A percentile compares a stretch with the other conserved stretches of the same genome.
Evolutionary conservation across 2,888 invertebrate species (phyloP).

Genomic region (Megamerina dolium): DNA sequence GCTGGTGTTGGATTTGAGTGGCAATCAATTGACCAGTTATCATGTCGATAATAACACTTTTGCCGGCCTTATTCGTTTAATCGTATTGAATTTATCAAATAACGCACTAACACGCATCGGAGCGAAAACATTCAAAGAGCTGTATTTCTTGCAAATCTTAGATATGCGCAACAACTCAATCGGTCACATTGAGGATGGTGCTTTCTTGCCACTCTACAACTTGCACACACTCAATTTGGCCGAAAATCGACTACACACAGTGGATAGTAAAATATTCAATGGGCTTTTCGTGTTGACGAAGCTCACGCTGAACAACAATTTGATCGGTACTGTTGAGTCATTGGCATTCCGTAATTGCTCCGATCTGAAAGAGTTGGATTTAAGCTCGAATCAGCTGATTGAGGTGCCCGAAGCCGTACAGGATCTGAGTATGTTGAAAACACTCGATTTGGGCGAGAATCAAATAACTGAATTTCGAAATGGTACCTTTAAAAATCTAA

Average conservation of each 20-base stretch:
- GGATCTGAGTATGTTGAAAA: conserved; percentile 76
- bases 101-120: conserved; percentile 81
- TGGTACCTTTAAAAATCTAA: conserved; percentile 77
- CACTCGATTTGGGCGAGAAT: conserved; percentile 88
- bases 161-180: conserved; percentile 82
- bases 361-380: conserved; percentile 79
- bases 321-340: conserved; percentile 69
- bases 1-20: conserved; percentile 75
- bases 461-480: conserved; percentile 77
- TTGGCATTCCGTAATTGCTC: conserved; percentile 83
- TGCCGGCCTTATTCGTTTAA: conserved; percentile 74
- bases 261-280: conserved; percentile 76
- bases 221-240: conserved; percentile 83
- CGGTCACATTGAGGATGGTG: conserved; percentile 81
- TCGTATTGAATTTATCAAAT: conserved; percentile 77
- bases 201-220: conserved; percentile 81
- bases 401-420: conserved; percentile 77
- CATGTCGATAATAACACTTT: conserved; percentile 82
- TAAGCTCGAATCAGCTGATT: conserved; percentile 78
- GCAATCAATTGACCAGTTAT: conserved; percentile 77
- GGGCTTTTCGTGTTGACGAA: conserved; percentile 78
- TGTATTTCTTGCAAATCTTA: conserved; percentile 79
- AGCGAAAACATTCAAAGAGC: conserved; percentile 76
- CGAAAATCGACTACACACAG: conserved; percentile 75
- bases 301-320: conserved; percentile 78